Base-by-base conservation (phyloP, 2,888 invertebrate genomes). In the Drosophila niveifrons region DNA sequence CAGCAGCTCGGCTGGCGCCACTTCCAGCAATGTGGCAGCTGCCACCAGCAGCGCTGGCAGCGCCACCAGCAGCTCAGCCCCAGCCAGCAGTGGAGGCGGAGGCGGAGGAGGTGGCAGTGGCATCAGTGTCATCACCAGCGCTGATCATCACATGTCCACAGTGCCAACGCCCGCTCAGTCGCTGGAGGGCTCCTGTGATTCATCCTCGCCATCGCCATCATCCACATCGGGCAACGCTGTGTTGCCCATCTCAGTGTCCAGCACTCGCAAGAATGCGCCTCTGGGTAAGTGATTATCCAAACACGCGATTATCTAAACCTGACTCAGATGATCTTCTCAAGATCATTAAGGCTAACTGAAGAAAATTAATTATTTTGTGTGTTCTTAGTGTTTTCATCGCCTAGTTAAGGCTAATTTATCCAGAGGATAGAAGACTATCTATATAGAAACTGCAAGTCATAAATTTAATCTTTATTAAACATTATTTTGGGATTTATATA, bases 131-230 rank as follows among this genome's bases (percentile, higher is more conserved):
- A 80, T 80, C 64, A 74, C 94, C 87, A 92, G 93, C 51, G 93
- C 93, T 17, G 90, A 85, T 58, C 91, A 92, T 90, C 93, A 90
- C 91, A 84, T 91, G 92, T 84, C 88, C 61, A 86, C 88, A 66
- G 84, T 92, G 80, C 83, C 90, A 80, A 87, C 94, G 92, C 66
- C 93, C 90, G 91, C 90, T 80, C 90, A 92, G 55, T 92, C 92
- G 18, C 75, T 91, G 28, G 93, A 93, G 74, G 93, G 92, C 68
- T 93, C 92, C 82, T 94, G 94, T 88, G 94, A 94, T 86, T 94
- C 95, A 46, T 94, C 94, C 51, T 94, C 95, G 47, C 95, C 94
- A 34, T 94, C 94, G 61, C 94, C 94, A 61, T 93, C 93, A 52
- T 92, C 95, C 90, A 92, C 94, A 89, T 92, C 90, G 50, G 91